Evolutionary conservation across 2,797 vertebrate genomes (phyloP), one percentile per base, ranked within the genome.

Genomic region (Manis pentadactyla): DNA sequence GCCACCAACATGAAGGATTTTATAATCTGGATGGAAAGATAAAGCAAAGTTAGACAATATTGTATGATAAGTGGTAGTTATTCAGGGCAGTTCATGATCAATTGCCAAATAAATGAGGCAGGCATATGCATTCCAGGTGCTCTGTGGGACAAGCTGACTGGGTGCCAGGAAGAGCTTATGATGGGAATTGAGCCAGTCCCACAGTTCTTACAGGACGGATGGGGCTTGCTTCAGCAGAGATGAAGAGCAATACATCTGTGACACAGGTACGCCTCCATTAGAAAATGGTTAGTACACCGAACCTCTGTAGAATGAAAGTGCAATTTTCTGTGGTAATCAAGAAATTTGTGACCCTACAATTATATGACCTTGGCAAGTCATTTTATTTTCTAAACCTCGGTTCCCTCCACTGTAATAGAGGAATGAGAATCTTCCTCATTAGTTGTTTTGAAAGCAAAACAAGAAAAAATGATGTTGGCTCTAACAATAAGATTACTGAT

Each of bases 341-440:
- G 4, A 59, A 31, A 73, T 77, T 77, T 31, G 79, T 29, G 31
- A n/a, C 25, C 34, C 53, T 78, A 89, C 34, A 82, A 92, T 53
- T 42, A 77, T 9, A 57, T 81, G 79, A 81, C 19, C 77, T 85
- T 75, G 55, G 31, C 49, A 93, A 90, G 21, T 85, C 55, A 86
- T 59, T 90, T 68, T 95, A 55, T 87, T 27, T 51, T 88, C 5
- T 53, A 64, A 94, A 93, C 57, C 13, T 93, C 69, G 71, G 12
- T 77, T 63, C 46, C 37, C 6, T 82, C 66, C 53, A 10, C 46
- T 69, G 31, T 79, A 55, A 57, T 73, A 84, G 5, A 93, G 34
- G 46, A 66, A 81, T 63, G 39, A 42, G 66, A 51, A 64, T 29
- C 27, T 75, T 64, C 11, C 18, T 63, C 49, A 29, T 15, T 21